Base-by-base conservation (phyloP, 2,113 vertebrate genomes). In the Callopanchax toddi region DNA sequence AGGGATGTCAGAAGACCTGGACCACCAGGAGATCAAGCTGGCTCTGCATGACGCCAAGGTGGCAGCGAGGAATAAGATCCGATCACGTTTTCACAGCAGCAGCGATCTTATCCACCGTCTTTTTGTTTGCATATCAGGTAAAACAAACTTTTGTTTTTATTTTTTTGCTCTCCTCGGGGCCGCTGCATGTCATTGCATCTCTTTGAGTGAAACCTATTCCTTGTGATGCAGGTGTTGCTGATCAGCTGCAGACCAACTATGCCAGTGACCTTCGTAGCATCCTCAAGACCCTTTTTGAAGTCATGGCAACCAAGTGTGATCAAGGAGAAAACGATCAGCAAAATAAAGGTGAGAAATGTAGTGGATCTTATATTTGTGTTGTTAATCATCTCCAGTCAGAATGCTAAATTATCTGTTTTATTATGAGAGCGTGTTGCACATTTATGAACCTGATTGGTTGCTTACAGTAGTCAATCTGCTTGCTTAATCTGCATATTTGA, bases 61-160 rank as follows among this genome's bases (percentile, higher is more conserved):
- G 78, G 94, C 94, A 15, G 89, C 93, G 3, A 89, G 95, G 82
- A 96, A 96, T 81, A 96, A 95, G 91, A 97, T 99, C 86, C 92
- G 97, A 37, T 94, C 97, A 4, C 93, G 96, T 52, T 99, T 99
- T 87, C 96, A 96, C 43, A 92, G 96, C 92, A 98, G 96, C 81
- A 96, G 93, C 8, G 97, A 99, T 90, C 95, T 99, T 53, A 97
- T 98, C 87, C 97, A 98, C 75, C 95, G 97, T 37, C 95, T 99
- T 43, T 99, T 99, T 79, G 97, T 99, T 88, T 99, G 97, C 84
- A 98, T 99, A 89, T 98, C 97, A 93, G 97, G 97, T 99, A 89
- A 58, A 67, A 23, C 3, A 23, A 1, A 16, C 4, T n/a, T n/a
- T n/a, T n/a, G n/a, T n/a, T n/a, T n/a, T n/a, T n/a, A n/a, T 7